These are phyloP conservation scores for Acanthurus lineatus DNA, from an alignment of 2,797 vertebrate genomes.

Conservation along the genomic window DNA sequence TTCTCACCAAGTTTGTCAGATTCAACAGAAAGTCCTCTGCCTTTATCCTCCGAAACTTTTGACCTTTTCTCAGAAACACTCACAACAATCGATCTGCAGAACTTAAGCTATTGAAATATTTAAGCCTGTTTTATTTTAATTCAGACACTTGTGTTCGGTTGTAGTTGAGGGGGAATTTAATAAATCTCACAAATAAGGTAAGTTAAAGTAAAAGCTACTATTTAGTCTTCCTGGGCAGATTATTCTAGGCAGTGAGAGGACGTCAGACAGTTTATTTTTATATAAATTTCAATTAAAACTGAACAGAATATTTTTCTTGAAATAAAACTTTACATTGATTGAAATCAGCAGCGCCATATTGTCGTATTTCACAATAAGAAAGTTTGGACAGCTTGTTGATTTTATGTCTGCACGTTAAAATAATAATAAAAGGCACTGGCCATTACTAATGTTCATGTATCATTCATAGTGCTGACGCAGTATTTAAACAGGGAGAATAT, in stretches of 20 bases:
- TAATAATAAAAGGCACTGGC: background rate
- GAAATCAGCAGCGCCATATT: slow-evolving; percentile 70
- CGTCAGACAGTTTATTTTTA: slow-evolving; percentile 91
- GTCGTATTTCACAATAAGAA: slow-evolving; percentile 43
- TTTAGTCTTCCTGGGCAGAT: slow-evolving; percentile 73
- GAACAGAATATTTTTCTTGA: slow-evolving; percentile 92
- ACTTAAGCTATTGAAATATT: slow-evolving; percentile 90
- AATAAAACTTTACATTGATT: slow-evolving; percentile 93
- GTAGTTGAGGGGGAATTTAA: slow-evolving; percentile 75
- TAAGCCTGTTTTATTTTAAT: slow-evolving; percentile 23
- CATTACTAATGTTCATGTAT: background rate
- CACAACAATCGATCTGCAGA: slow-evolving; percentile 95
- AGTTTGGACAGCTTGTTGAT: slow-evolving; percentile 36
- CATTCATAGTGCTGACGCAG: slow-evolving; percentile 1
- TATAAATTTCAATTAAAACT: slow-evolving; percentile 89
- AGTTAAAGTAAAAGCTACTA: slow-evolving; percentile 76
- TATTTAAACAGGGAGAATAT: background rate
- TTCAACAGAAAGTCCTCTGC: slow-evolving; percentile 91
- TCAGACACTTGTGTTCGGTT: slow-evolving; percentile 51
- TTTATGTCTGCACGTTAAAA: slow-evolving; percentile 13
- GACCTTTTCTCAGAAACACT: slow-evolving; percentile 97
- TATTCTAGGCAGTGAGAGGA: slow-evolving; percentile 85
- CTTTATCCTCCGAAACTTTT: slow-evolving; percentile 93
- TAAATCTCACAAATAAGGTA: slow-evolving; percentile 73
- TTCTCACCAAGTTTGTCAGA: slow-evolving; percentile 94